phyloP scores from a whole-genome alignment of 2,113 vertebrate species.

The Shinisaurus crocodilurus region DNA sequence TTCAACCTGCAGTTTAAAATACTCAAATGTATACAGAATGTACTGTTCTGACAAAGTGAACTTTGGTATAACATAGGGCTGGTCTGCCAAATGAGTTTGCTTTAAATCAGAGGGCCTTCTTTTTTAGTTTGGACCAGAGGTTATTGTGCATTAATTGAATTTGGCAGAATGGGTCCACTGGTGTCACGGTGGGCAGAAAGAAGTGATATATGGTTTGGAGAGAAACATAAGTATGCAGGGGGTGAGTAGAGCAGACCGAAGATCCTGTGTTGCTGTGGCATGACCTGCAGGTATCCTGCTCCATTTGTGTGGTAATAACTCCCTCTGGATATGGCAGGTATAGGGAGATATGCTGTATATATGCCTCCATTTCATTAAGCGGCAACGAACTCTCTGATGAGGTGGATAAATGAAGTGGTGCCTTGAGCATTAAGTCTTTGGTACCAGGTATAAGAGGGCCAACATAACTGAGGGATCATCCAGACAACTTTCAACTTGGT shows the following conservation, averaged over 20 bases:
- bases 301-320: neutral
- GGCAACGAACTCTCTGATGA: neutral
- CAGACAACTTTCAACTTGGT: neutral
- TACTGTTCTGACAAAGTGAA: constrained; percentile 65
- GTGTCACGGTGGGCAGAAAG: constrained; percentile 17
- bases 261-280: neutral
- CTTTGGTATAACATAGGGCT: constrained; percentile 48
- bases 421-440: neutral
- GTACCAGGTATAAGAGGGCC: neutral
- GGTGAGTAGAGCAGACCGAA: accelerated
- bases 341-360: neutral
- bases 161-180: constrained; percentile 44
- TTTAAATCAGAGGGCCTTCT: constrained; percentile 56
- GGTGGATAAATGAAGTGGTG: neutral
- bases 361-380: neutral
- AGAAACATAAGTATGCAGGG: constrained; percentile 2
- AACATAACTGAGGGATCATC: neutral
- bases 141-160: constrained; percentile 31
- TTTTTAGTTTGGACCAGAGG: constrained; percentile 47
- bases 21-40: constrained; percentile 64
- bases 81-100: constrained; percentile 60
- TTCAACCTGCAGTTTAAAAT: constrained; percentile 69
- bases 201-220: neutral
- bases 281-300: neutral
- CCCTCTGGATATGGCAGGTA: neutral